phyloP scores from a whole-genome alignment of 2,888 invertebrate genomes.

The Muschampia staudingeri region DNA sequence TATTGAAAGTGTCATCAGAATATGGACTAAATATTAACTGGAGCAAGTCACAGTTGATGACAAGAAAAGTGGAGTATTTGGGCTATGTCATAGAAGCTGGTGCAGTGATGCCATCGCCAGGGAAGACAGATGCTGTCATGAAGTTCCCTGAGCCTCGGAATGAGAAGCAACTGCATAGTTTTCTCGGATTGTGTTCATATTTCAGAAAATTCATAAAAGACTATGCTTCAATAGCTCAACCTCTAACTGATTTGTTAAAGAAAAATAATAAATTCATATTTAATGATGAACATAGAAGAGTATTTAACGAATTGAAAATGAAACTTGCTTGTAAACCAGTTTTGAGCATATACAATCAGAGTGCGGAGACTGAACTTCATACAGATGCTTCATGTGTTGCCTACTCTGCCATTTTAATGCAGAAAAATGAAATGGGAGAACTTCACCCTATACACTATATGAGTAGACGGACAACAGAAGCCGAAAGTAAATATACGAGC shows the following conservation, averaged over 20 bases:
- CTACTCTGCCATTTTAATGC: no score
- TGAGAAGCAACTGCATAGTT: neutral
- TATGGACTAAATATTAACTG: neutral
- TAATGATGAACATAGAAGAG: neutral
- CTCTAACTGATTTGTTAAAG: neutral
- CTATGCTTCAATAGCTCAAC: neutral
- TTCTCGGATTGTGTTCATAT: neutral
- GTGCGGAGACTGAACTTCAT: no score
- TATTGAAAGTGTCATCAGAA: neutral
- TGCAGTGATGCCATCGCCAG: neutral
- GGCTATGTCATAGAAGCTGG: neutral
- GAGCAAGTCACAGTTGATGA: neutral
- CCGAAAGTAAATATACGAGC: neutral
- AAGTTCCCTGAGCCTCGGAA: neutral
- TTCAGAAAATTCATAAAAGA: neutral
- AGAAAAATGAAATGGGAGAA: neutral
- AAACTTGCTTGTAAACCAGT: no score
- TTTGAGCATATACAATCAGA: no score
- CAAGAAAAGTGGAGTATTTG: neutral
- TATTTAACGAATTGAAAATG: neutral
- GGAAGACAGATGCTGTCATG: neutral
- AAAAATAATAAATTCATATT: neutral
- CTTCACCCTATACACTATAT: neutral
- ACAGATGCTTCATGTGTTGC: no score
- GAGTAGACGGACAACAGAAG: neutral